Evolutionary conservation across 1,140 invertebrate genomes (phyloP).

Genomic region (Ditylenchus dipsaci): DNA sequence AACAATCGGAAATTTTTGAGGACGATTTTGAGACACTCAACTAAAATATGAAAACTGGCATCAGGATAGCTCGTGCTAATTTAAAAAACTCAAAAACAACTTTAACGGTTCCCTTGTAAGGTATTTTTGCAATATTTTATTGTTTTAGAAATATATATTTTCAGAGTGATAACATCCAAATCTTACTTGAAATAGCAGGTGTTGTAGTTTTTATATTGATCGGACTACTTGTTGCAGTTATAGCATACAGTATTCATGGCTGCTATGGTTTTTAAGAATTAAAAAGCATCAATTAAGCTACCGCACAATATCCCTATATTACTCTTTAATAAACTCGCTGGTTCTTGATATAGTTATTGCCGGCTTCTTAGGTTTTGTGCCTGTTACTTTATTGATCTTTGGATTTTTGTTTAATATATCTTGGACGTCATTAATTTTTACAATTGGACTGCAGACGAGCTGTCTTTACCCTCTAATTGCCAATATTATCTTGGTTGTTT

Average conservation of each 20-base stretch:
- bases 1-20: too few species aligned
- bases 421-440: not conserved
- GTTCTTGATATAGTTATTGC: not conserved
- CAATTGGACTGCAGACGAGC: not conserved
- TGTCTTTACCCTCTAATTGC: not conserved
- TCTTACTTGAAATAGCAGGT: not conserved
- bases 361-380: not conserved
- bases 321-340: not conserved
- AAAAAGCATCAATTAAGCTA: not conserved
- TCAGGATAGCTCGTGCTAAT: too few species aligned
- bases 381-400: not conserved
- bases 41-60: not conserved
- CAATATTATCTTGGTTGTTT: not conserved
- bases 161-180: not conserved
- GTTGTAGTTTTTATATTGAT: not conserved
- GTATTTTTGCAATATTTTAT: not conserved
- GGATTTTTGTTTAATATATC: not conserved
- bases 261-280: not conserved
- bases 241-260: not conserved
- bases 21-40: not conserved
- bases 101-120: not conserved
- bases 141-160: not conserved
- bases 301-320: not conserved
- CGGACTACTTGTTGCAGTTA: not conserved
- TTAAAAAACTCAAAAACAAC: not conserved